Conservation (phyloP, 1,140 invertebrate species). For the Drosophila ohnishii region DNA sequence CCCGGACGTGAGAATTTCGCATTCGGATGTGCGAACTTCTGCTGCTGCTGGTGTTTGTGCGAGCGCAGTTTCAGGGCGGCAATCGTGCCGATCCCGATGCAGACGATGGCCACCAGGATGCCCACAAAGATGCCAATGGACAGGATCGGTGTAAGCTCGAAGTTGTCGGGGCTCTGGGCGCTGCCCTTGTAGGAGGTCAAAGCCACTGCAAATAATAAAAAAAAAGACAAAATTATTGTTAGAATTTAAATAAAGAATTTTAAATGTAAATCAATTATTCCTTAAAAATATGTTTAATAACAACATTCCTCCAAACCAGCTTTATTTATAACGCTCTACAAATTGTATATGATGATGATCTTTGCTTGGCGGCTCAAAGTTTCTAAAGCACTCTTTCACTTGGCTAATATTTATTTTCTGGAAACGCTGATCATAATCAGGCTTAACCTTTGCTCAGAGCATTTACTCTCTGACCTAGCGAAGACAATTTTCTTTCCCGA, state of each 20-base stretch:
- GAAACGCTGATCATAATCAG: constrained; percentile 33
- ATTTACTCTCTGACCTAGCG: constrained; percentile 18
- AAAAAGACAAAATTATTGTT: too few relatives aligned
- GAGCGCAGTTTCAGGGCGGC: constrained; percentile 87
- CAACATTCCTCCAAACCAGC: too few relatives aligned
- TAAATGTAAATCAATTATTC: too few relatives aligned
- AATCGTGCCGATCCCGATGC: constrained; percentile 88
- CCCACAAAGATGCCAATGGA: constrained; percentile 88
- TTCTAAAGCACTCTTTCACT: neutral
- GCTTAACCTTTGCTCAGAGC: constrained; percentile 26
- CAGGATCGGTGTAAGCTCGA: constrained; percentile 90
- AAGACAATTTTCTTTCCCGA: constrained; percentile 45
- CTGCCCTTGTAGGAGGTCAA: constrained; percentile 84
- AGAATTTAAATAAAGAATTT: too few relatives aligned
- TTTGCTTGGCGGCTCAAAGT: neutral
- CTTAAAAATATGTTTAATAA: too few relatives aligned
- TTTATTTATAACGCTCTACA: neutral
- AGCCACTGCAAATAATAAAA: constrained; percentile 56
- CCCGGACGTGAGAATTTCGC: constrained; percentile 84
- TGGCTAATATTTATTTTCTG: neutral
- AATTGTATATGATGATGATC: neutral
- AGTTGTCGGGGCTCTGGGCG: constrained; percentile 83
- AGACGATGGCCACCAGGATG: constrained; percentile 87
- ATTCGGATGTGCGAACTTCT: constrained; percentile 81
- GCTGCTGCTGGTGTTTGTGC: constrained; percentile 83